Evolutionary conservation across 2,113 vertebrate genomes (phyloP), one percentile per base, ranked within the genome.

Genomic region (Dryoscopus gambensis): DNA sequence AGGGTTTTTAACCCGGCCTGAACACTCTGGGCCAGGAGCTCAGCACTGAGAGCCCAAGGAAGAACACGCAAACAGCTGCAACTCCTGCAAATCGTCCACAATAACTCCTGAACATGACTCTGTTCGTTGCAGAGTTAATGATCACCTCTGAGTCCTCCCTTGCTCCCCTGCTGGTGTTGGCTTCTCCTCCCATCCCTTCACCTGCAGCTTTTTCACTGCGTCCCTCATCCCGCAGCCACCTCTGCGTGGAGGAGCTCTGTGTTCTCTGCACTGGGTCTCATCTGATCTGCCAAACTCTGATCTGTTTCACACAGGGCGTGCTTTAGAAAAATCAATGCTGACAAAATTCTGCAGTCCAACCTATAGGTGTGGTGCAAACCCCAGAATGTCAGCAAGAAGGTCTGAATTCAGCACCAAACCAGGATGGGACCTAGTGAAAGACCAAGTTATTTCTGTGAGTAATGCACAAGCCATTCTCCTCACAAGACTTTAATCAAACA

Each of bases 271-370:
- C 65, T 87, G 70, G 53, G 31, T 35, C 89, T 95, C 73, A 28
- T 68, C 14, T 91, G 85, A 89, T 68, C 79, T 70, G 35, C 65
- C 82, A 30, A 93, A 39, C 69, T 94, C 65, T 23, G 83, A 60
- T 91, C 92, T 93, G n/a, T 76, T 75, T 87, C 77, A 92, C 84
- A 40, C 11, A 18, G 47, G 27, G 40, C 28, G 39, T n/a, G 44
- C 74, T 67, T 56, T 69, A 90, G 57, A 69, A 88, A 90, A 95
- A 86, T 95, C 92, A 87, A 83, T 95, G 74, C 67, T 87, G 52
- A 90, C 69, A 68, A 59, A 62, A 73, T 68, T 92, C 50, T 71
- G n/a, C 70, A 92, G 75, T 42, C 39, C 46, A 25, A 65, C 75
- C 44, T 49, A 67, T 9, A 47, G 77, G 57, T 18, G 81, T 4